These are phyloP conservation scores for Listrodromus nycthemerus DNA, from an alignment of 2,888 invertebrate genomes.

Conservation along the genomic window DNA sequence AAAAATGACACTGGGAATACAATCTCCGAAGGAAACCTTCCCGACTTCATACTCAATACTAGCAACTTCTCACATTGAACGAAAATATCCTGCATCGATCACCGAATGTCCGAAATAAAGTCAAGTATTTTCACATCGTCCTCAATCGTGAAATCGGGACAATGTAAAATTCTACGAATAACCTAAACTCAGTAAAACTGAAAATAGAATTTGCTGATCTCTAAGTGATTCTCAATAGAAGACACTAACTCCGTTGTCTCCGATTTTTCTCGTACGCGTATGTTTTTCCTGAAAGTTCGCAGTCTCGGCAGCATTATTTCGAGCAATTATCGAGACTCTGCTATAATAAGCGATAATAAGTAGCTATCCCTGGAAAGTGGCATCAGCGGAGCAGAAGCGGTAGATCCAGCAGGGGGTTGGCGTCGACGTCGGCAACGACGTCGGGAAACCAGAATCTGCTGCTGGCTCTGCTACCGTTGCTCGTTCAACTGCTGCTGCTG, in stretches of 20 bases:
- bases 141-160: too few species aligned
- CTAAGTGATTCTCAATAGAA: not conserved
- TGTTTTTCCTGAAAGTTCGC: not conserved
- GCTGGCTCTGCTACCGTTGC: constrained; percentile 1
- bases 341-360: constrained; percentile 56
- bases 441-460: constrained; percentile 35
- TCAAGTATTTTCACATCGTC: too few species aligned
- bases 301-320: constrained; percentile 9
- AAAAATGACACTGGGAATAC: too few species aligned
- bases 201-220: not conserved
- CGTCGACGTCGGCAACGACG: constrained; percentile 14
- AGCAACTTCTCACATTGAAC: too few species aligned
- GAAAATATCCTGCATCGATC: too few species aligned
- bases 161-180: too few species aligned
- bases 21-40: too few species aligned
- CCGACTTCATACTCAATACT: too few species aligned
- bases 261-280: not conserved
- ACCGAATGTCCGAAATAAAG: too few species aligned
- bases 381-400: constrained; percentile 8
- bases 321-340: constrained; percentile 34
- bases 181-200: too few species aligned
- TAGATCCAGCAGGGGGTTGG: constrained; percentile 18
- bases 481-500: constrained; percentile 14
- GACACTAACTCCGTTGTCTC: not conserved
- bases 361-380: constrained; percentile 27